Conservation (phyloP, 2,888 invertebrate genomes). For the Andrena praecox region DNA sequence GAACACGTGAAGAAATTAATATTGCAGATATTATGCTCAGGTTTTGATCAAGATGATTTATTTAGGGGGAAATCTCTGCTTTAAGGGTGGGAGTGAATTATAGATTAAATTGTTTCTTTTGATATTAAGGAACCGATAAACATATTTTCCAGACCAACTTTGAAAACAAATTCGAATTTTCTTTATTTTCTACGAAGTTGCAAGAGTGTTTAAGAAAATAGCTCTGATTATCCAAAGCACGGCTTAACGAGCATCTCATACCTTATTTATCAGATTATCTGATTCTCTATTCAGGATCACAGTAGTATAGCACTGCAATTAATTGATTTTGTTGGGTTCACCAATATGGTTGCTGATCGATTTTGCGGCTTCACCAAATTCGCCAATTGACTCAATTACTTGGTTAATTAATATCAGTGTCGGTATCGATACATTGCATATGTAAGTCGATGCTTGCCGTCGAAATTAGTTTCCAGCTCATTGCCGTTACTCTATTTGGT, state of each 20-base stretch:
- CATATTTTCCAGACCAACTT: too few relatives aligned
- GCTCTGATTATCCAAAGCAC: neutral
- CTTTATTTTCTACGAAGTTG: too few relatives aligned
- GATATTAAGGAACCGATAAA: too few relatives aligned
- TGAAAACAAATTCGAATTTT: too few relatives aligned
- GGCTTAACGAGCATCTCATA: neutral
- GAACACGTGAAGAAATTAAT: neutral
- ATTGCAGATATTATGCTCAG: neutral
- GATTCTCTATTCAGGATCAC: neutral
- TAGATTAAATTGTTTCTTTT: too few relatives aligned
- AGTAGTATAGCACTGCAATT: neutral
- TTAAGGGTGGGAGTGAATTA: too few relatives aligned
- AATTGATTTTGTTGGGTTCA: constrained; percentile 32
- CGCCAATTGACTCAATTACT: constrained; percentile 37
- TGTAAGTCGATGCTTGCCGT: constrained; percentile 16
- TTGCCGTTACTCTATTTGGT: neutral
- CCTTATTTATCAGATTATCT: neutral
- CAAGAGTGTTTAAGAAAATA: too few relatives aligned
- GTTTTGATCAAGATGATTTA: too few relatives aligned
- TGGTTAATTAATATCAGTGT: constrained; percentile 32
- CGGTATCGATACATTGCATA: constrained; percentile 19
- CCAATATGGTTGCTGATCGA: constrained; percentile 44
- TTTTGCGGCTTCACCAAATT: constrained; percentile 42
- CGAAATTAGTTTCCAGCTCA: constrained; percentile 29
- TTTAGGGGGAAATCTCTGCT: too few relatives aligned